Base-by-base conservation (phyloP, 2,797 vertebrate genomes). In the Enteromius fasciolatus region DNA sequence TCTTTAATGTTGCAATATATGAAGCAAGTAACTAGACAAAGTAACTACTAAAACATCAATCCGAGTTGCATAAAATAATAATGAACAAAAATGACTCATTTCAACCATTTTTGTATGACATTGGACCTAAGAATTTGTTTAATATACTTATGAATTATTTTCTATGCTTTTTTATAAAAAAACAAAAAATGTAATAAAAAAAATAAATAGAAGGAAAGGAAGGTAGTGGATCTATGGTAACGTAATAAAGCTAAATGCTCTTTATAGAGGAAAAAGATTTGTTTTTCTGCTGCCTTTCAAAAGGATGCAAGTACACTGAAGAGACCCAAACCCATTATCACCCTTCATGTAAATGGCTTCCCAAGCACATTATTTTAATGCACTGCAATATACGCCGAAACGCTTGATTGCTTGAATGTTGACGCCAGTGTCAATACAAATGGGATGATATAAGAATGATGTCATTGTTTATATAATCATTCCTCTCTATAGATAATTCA, bases 401-500 rank as follows among this genome's bases (percentile, higher is more conserved):
- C 7, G 81, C 81, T 83, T 76, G 81, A 76, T 82, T 54, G 73
- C 81, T 82, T 83, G 81, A 83, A 70, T 70, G 74, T 77, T 74
- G 68, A 77, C 48, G 74, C 75, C 15, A 18, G 75, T 67, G 18
- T 78, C 74, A 73, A 63, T 82, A 78, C 75, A 81, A 82, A 77
- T 73, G 23, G 68, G 80, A 81, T 78, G 80, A 85, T 78, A 72
- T 25, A 78, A 85, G 79, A 76, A 76, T 82, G 84, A 82, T 90
- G 87, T 92, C 90, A 83, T 88, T 84, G 88, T 90, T 87, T 89
- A 77, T 88, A 89, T 87, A 84, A 76, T 75, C 82, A 83, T 80
- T 48, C 50, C 91, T 87, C 88, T 92, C 88, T 93, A 90, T 92
- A 91, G 86, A 93, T 93, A 92, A 64, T 84, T 83, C 89, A 92